phyloP scores from a whole-genome alignment of 2,113 vertebrate species.

The chimpanzee (Pan troglodytes) region DNA sequence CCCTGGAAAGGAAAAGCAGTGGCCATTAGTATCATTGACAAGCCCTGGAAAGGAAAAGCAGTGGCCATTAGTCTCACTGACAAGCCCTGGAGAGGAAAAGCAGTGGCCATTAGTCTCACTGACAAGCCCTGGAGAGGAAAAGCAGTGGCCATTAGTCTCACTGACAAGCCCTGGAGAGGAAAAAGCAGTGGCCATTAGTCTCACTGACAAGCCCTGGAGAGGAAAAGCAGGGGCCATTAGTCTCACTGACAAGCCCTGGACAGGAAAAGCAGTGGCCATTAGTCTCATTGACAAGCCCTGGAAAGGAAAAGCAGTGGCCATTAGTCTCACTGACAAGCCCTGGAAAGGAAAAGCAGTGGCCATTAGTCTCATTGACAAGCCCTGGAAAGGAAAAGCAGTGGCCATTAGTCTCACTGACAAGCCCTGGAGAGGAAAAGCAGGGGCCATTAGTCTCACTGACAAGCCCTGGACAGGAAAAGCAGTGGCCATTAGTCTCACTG shows the following conservation, averaged over 20 bases:
- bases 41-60: neutral
- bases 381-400: conserved; percentile 79
- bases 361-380: conserved; percentile 82
- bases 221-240: neutral
- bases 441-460: conserved; percentile 79
- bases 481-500: conserved; percentile 79
- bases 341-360: conserved; percentile 69
- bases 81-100: conserved; percentile 83
- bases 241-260: no score
- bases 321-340: conserved; percentile 76
- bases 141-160: conserved; percentile 77
- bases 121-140: neutral
- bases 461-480: conserved; percentile 82
- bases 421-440: conserved; percentile 82
- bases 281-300: conserved; percentile 80
- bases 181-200: no score
- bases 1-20: conserved; percentile 82
- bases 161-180: conserved; percentile 1
- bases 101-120: conserved; percentile 80
- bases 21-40: conserved; percentile 79
- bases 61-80: no score
- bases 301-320: no score
- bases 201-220: conserved; percentile 82
- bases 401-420: conserved; percentile 80
- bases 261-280: no score